phyloP scores from a whole-genome alignment of 92 coral and sea anemone species.

The Pocillopora grandis region DNA sequence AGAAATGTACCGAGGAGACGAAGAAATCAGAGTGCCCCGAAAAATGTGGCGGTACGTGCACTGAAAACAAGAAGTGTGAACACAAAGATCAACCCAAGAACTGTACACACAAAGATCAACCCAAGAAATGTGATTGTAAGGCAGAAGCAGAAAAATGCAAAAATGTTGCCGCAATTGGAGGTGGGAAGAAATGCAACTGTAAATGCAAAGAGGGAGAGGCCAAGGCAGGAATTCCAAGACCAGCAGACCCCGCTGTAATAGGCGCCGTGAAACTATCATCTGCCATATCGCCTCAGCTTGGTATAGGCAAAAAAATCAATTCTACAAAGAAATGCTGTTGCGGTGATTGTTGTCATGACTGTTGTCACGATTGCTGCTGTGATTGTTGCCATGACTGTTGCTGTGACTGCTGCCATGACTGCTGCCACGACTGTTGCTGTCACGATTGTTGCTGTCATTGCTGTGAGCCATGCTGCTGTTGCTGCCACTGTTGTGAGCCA shows the following conservation, averaged over 20 bases:
- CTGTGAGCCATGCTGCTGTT: slow-evolving; percentile 41
- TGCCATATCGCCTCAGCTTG: slow-evolving; percentile 38
- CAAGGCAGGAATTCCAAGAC: slow-evolving; percentile 28
- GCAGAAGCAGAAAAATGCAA: slow-evolving; percentile 9
- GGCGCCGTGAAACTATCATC: slow-evolving; percentile 47
- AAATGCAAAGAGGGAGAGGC: slow-evolving; percentile 33
- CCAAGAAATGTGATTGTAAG: slow-evolving; percentile 5
- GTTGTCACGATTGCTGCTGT: slow-evolving; percentile 35
- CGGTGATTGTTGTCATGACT: slow-evolving; percentile 29
- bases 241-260: slow-evolving; percentile 4
- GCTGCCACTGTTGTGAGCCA: slow-evolving; percentile 70
- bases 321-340: slow-evolving; percentile 49
- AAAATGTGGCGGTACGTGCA: slow-evolving; percentile 24
- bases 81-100: slow-evolving; percentile 15
- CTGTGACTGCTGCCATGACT: slow-evolving; percentile 50
- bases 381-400: slow-evolving; percentile 65
- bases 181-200: slow-evolving; percentile 45
- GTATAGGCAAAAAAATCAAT: slow-evolving; percentile 36
- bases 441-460: slow-evolving; percentile 63
- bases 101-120: slow-evolving; percentile 14
- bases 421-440: slow-evolving; percentile 73
- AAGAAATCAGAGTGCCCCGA: slow-evolving; percentile 28
- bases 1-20: slow-evolving; percentile 17
- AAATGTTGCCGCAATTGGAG: not conserved
- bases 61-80: slow-evolving; percentile 24